These are phyloP conservation scores for Buathra laborator DNA, from an alignment of 2,888 invertebrate species.

Conservation along the genomic window DNA sequence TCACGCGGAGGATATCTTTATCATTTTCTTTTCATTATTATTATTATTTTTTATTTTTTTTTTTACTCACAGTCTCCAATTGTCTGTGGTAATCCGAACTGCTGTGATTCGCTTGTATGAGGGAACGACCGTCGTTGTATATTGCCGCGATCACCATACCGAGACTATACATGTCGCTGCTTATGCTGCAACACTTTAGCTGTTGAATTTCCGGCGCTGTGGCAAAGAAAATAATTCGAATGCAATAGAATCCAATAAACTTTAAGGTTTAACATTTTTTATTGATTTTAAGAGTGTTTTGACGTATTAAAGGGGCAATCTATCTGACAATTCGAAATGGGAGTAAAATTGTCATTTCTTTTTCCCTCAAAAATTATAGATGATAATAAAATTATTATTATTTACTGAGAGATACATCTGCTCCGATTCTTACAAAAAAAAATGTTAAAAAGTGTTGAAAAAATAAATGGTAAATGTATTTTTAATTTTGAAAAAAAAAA, in stretches of 20 bases:
- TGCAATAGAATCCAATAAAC: background rate
- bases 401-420: too few relatives aligned
- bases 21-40: conserved; percentile 18
- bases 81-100: conserved; percentile 95
- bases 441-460: too few relatives aligned
- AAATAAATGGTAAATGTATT: too few relatives aligned
- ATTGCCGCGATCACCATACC: conserved; percentile 97
- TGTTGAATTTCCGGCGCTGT: conserved; percentile 97
- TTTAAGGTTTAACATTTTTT: too few relatives aligned
- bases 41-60: background rate
- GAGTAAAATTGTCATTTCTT: too few relatives aligned
- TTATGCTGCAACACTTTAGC: conserved; percentile 92
- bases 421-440: too few relatives aligned
- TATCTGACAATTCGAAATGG: too few relatives aligned
- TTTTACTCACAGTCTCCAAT: conserved; percentile 92
- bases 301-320: too few relatives aligned
- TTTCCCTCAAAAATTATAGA: too few relatives aligned
- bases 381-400: too few relatives aligned
- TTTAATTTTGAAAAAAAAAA: too few relatives aligned
- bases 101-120: conserved; percentile 96
- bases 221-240: conserved; percentile 60
- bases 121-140: conserved; percentile 95
- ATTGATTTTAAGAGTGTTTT: too few relatives aligned
- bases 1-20: conserved; percentile 26
- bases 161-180: conserved; percentile 98